phyloP scores from a whole-genome alignment of 2,888 invertebrate genomes.

The Ecdyonurus torrentis region DNA sequence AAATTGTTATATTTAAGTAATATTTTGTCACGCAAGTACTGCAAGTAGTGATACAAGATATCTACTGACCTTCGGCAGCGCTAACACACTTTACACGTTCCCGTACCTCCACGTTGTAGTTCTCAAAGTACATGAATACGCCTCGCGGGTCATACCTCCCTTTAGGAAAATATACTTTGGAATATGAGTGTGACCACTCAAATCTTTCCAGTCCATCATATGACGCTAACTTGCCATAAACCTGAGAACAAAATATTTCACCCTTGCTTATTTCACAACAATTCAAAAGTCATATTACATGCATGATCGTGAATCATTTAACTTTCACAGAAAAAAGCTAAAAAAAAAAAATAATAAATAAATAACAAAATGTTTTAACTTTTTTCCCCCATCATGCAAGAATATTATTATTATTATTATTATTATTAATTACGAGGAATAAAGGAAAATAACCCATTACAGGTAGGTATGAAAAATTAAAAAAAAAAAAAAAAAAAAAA shows the following conservation, averaged over 20 bases:
- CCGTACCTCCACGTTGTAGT: constrained; percentile 92
- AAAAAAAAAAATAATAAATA: too few relatives aligned
- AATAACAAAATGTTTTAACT: too few relatives aligned
- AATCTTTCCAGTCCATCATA: constrained; percentile 63
- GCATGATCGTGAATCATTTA: not conserved
- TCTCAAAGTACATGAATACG: constrained; percentile 91
- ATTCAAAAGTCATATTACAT: constrained; percentile 9
- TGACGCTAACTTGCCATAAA: constrained; percentile 65
- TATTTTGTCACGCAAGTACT: not conserved
- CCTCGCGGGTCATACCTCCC: constrained; percentile 78
- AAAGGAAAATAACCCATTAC: too few relatives aligned
- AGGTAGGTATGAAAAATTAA: too few relatives aligned
- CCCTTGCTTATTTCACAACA: too few relatives aligned
- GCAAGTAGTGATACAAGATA: not conserved
- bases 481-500: too few relatives aligned
- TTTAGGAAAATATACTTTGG: constrained; percentile 77
- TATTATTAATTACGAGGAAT: too few relatives aligned
- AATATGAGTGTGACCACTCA: constrained; percentile 90
- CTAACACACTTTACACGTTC: constrained; percentile 94
- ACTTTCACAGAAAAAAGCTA: not conserved
- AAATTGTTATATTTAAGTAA: not conserved
- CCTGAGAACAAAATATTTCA: too few relatives aligned
- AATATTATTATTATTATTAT: too few relatives aligned
- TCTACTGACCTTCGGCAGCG: constrained; percentile 55
- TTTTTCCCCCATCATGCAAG: too few relatives aligned